Percentiles rank a stretch among this genome's conserved stretches.
Conservation (phyloP, 23 tunicate species). For the Ciona savignyi region DNA sequence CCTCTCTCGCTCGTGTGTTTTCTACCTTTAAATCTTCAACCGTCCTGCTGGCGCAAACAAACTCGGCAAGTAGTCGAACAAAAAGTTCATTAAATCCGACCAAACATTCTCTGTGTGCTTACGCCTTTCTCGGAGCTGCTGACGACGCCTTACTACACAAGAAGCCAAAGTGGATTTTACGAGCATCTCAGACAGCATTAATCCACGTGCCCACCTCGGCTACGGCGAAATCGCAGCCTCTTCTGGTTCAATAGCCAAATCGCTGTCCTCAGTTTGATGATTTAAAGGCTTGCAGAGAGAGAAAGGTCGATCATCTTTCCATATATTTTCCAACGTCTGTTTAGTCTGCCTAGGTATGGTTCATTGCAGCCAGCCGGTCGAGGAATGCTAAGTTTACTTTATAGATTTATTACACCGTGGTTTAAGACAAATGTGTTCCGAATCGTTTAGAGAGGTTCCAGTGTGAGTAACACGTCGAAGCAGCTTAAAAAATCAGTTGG, state of each 20-base stretch:
- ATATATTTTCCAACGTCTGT: neutral
- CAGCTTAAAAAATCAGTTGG: too few relatives aligned
- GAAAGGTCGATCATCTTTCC: neutral
- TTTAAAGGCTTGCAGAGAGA: neutral
- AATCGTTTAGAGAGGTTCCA: too few relatives aligned
- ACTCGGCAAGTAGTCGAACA: neutral
- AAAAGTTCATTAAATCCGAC: neutral
- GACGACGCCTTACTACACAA: neutral
- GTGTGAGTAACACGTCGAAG: too few relatives aligned
- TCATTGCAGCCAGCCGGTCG: neutral
- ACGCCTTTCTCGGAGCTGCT: constrained; percentile 1
- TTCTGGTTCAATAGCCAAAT: neutral
- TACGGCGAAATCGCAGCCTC: too few relatives aligned
- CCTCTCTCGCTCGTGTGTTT: neutral
- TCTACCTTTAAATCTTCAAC: neutral
- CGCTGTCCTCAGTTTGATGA: neutral
- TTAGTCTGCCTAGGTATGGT: neutral
- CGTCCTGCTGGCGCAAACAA: neutral
- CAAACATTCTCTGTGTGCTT: neutral
- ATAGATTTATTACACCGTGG: neutral
- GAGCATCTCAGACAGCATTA: neutral
- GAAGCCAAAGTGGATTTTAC: neutral
- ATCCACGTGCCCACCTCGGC: neutral
- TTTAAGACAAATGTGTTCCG: neutral
- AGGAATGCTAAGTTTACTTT: neutral